Evolutionary conservation across 2,113 vertebrate species (phyloP).

Genomic region (Saguinus midas): DNA sequence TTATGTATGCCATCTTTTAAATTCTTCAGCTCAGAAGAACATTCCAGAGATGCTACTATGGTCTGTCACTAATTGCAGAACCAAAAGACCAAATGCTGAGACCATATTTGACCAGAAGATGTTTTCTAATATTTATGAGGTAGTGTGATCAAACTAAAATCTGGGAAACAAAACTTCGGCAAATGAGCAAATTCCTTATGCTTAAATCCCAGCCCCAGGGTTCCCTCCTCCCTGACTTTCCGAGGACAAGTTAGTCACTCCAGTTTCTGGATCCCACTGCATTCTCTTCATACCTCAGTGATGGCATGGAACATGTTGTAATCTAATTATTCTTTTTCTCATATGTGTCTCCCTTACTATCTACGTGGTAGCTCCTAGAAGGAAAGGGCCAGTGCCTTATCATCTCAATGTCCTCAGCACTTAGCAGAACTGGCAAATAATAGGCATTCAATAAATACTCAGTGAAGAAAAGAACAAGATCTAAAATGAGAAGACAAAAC

Average conservation of each 20-base stretch:
- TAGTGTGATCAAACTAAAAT: constrained; percentile 47
- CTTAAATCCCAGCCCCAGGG: neutral
- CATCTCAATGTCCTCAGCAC: neutral
- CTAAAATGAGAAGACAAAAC: neutral
- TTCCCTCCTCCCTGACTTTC: neutral
- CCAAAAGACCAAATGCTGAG: constrained; percentile 52
- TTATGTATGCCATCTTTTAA: neutral
- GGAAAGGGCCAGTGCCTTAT: neutral
- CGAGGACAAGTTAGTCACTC: neutral
- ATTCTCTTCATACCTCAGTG: neutral
- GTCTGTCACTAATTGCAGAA: constrained; percentile 48
- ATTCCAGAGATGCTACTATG: constrained; percentile 52
- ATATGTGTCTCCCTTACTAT: neutral
- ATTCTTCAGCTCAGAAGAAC: constrained; percentile 53
- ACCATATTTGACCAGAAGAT: constrained; percentile 54
- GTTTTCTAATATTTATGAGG: constrained; percentile 52
- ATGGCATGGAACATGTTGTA: neutral
- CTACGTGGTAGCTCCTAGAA: neutral
- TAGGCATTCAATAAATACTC: neutral
- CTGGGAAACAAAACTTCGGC: neutral
- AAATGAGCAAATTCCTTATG: neutral
- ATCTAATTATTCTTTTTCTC: neutral
- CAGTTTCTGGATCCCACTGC: neutral
- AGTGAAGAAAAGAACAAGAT: constrained; percentile 10
- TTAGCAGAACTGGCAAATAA: constrained; percentile 17